Conservation (phyloP, 2,797 vertebrate species). For the Poeciliopsis infans region DNA sequence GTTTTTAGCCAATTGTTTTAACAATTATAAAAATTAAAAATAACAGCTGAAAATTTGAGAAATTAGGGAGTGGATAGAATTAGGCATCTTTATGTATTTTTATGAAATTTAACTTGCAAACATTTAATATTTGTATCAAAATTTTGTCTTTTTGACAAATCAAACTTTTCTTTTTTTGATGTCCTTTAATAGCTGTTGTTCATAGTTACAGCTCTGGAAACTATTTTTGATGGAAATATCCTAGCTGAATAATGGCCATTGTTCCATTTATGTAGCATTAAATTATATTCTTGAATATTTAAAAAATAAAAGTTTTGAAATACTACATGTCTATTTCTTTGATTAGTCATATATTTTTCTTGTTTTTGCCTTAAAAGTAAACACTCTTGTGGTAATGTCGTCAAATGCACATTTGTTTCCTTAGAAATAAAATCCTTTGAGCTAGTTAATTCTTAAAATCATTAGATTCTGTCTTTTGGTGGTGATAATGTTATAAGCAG, state of each 20-base stretch:
- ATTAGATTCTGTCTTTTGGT: not conserved
- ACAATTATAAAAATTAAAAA: not conserved
- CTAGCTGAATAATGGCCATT: not conserved
- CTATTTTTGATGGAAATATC: not conserved
- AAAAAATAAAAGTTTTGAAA: not conserved
- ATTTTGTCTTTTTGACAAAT: not conserved
- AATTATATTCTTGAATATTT: not conserved
- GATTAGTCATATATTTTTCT: not conserved
- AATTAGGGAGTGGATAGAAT: not conserved
- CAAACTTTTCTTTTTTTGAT: not conserved
- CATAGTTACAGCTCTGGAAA: not conserved
- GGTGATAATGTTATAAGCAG: not conserved
- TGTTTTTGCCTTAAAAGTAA: not conserved
- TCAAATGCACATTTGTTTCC: not conserved
- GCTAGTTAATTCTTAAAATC: not conserved
- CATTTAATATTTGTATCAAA: not conserved
- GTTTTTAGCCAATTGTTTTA: not conserved
- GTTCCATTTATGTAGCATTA: not conserved
- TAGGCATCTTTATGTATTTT: not conserved
- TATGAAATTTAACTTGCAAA: not conserved
- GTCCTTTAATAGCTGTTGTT: not conserved
- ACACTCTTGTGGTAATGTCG: not conserved
- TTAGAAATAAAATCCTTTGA: not conserved
- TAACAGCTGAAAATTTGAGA: not conserved
- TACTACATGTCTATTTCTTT: not conserved